A percentile compares a stretch with the other conserved stretches of the same genome.
Conservation (phyloP, 1,140 invertebrate genomes). For the Teleogryllus occipitalis region DNA sequence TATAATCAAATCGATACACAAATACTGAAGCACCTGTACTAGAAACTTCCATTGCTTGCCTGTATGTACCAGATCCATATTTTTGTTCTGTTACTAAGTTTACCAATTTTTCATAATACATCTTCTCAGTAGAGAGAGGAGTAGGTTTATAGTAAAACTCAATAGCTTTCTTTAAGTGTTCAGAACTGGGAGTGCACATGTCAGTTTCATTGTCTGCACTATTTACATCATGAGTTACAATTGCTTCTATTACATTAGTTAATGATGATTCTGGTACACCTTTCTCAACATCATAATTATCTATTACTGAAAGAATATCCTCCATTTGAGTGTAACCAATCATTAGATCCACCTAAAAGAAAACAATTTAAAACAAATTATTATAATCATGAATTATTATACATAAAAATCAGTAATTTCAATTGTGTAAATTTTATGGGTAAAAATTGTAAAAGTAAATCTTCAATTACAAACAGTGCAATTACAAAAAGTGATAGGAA, state of each 20-base stretch:
- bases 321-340: conserved; percentile 71
- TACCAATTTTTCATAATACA: conserved; percentile 50
- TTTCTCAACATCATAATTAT: conserved; percentile 39
- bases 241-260: conserved; percentile 45
- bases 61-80: conserved; percentile 57
- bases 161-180: conserved; percentile 61
- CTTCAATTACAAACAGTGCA: neutral
- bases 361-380: neutral
- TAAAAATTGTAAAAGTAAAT: neutral
- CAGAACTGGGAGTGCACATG: conserved; percentile 52
- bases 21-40: conserved; percentile 46
- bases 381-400: too few species aligned
- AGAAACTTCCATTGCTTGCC: conserved; percentile 53
- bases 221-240: neutral
- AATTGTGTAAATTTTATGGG: too few species aligned
- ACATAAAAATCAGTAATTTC: too few species aligned
- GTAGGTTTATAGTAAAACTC: conserved; percentile 60
- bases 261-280: conserved; percentile 46
- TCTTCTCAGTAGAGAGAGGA: conserved; percentile 43
- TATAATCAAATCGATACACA: conserved; percentile 66
- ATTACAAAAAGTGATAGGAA: neutral
- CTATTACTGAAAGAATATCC: conserved; percentile 49
- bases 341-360: conserved; percentile 30
- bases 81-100: conserved; percentile 64
- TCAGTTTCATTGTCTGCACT: conserved; percentile 41